Evolutionary conservation across 35 echinoderm and acorn worm species (phyloP).

Genomic region (Strongylocentrotus purpuratus): DNA sequence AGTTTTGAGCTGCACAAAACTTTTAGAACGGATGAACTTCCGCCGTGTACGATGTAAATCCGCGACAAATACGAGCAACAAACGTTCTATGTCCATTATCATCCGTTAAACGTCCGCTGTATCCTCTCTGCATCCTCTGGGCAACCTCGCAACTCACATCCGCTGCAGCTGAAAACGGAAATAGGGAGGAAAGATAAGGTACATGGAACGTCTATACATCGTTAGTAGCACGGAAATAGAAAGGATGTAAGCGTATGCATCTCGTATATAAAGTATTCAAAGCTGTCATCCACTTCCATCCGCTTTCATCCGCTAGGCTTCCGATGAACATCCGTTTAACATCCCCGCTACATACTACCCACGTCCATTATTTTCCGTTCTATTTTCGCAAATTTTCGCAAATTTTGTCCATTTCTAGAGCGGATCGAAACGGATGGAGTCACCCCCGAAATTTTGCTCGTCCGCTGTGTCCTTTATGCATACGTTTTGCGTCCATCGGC

Average conservation of each 20-base stretch:
- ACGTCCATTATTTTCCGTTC: background rate
- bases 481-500: too few relatives aligned
- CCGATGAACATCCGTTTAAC: conserved; percentile 5
- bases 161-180: conserved; percentile 33
- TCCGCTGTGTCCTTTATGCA: too few relatives aligned
- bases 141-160: conserved; percentile 29
- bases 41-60: background rate
- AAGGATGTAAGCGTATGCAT: conserved; percentile 36
- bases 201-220: conserved; percentile 32
- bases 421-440: too few relatives aligned
- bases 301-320: conserved; percentile 5
- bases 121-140: conserved; percentile 40
- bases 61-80: conserved; percentile 33
- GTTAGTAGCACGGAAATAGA: conserved; percentile 40
- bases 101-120: conserved; percentile 40
- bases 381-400: too few relatives aligned
- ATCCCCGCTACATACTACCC: conserved; percentile 39
- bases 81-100: background rate
- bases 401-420: too few relatives aligned
- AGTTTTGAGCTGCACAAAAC: conserved; percentile 32
- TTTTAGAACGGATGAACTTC: conserved; percentile 36
- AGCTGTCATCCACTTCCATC: background rate
- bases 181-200: conserved; percentile 33
- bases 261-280: too few relatives aligned
- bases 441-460: too few relatives aligned